Conservation (phyloP, 1,140 invertebrate genomes). For the Gryllus bimaculatus region DNA sequence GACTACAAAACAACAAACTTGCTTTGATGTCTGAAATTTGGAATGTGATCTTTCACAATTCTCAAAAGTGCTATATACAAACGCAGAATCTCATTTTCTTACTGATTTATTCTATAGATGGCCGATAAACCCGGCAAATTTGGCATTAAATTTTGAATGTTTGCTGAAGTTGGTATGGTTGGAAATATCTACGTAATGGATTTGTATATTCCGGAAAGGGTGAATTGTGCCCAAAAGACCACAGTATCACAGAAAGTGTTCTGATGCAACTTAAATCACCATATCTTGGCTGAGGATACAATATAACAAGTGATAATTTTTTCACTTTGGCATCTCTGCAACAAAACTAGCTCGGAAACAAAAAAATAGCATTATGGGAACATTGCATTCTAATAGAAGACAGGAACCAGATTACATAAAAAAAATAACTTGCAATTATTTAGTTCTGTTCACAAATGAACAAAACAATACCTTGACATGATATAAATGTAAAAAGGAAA, state of each 20-base stretch:
- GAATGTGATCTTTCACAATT: constrained; percentile 31
- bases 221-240: constrained; percentile 15
- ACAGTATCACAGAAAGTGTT: background rate
- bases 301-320: background rate
- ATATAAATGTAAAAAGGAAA: background rate
- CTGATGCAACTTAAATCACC: background rate
- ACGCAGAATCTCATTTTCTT: constrained; percentile 27
- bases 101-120: background rate
- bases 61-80: constrained; percentile 26
- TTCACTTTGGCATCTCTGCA: background rate
- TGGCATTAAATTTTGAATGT: constrained; percentile 25
- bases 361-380: background rate
- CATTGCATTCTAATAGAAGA: background rate
- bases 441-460: background rate
- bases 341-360: background rate
- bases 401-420: background rate
- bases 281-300: background rate
- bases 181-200: constrained; percentile 29
- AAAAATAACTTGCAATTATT: background rate
- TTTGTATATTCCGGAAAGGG: constrained; percentile 29
- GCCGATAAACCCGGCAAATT: constrained; percentile 26
- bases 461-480: background rate
- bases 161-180: constrained; percentile 21
- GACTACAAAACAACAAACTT: constrained; percentile 31
- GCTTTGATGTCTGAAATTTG: constrained; percentile 31